Evolutionary conservation across 2,113 vertebrate species (phyloP).

Genomic region (Chaetops frenatus): DNA sequence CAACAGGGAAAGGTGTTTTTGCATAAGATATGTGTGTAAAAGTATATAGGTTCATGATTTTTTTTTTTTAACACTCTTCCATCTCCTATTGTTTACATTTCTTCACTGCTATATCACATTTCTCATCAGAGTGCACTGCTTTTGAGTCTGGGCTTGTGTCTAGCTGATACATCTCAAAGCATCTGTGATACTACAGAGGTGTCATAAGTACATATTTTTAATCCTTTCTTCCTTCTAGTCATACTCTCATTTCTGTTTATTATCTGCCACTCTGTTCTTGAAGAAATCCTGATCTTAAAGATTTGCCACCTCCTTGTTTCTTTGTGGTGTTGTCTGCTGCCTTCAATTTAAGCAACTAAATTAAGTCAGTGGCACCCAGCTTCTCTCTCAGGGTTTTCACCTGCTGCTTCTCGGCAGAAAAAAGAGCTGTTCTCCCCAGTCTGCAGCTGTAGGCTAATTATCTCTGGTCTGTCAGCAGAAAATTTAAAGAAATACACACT

Average conservation of each 20-base stretch:
- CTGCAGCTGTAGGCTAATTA: conserved; percentile 60
- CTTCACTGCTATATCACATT: neutral
- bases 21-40: neutral
- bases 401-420: conserved; percentile 37
- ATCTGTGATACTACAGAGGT: neutral
- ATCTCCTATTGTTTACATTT: neutral
- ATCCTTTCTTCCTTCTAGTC: neutral
- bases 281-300: neutral
- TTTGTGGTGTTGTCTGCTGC: neutral
- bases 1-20: neutral
- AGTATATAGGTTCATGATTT: neutral
- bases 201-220: neutral
- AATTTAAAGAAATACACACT: conserved; percentile 47
- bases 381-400: conserved; percentile 42
- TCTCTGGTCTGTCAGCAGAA: conserved; percentile 34
- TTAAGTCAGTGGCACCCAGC: conserved; percentile 45
- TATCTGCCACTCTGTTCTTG: neutral
- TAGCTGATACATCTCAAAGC: neutral
- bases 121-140: neutral
- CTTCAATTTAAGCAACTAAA: conserved; percentile 29
- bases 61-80: neutral
- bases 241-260: neutral
- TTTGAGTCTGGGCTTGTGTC: neutral
- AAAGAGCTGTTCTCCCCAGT: conserved; percentile 8
- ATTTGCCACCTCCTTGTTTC: neutral